phyloP scores from a whole-genome alignment of 2,888 invertebrate species.

The Ornithoptera priamus region DNA sequence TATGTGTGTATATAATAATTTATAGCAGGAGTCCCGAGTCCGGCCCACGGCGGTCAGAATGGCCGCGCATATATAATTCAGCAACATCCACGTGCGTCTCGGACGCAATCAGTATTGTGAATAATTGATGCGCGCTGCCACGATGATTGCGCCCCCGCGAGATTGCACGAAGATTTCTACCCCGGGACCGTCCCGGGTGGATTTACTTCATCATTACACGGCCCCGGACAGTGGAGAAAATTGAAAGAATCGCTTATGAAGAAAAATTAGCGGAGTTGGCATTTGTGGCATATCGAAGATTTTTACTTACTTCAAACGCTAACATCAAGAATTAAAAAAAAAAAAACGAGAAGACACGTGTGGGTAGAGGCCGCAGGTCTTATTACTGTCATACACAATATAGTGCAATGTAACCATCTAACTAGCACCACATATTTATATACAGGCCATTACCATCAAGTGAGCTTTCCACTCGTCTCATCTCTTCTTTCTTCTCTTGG shows the following conservation, averaged over 20 bases:
- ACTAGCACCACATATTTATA: no score
- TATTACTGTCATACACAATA: no score
- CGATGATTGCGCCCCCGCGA: constrained; percentile 73
- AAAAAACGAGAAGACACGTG: no score
- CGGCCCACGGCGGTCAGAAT: constrained; percentile 54
- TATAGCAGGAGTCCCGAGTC: constrained; percentile 38
- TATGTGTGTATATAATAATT: no score
- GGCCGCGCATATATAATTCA: constrained; percentile 72
- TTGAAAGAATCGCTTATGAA: constrained; percentile 9
- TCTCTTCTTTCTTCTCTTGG: no score
- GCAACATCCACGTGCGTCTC: constrained; percentile 70
- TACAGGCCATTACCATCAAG: no score
- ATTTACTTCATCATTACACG: constrained; percentile 50
- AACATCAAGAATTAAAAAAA: no score
- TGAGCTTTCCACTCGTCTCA: no score
- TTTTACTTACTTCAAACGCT: no score
- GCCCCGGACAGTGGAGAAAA: constrained; percentile 5
- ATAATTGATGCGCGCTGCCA: constrained; percentile 66
- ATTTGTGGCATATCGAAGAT: no score
- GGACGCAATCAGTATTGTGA: constrained; percentile 80
- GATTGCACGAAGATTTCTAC: constrained; percentile 67
- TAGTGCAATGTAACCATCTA: no score
- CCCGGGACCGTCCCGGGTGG: constrained; percentile 52
- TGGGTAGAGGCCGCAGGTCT: no score
- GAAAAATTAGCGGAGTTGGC: background rate